These are phyloP conservation scores for Actinia tenebrosa DNA, from an alignment of 64 coral and sea anemone species.

Conservation along the genomic window DNA sequence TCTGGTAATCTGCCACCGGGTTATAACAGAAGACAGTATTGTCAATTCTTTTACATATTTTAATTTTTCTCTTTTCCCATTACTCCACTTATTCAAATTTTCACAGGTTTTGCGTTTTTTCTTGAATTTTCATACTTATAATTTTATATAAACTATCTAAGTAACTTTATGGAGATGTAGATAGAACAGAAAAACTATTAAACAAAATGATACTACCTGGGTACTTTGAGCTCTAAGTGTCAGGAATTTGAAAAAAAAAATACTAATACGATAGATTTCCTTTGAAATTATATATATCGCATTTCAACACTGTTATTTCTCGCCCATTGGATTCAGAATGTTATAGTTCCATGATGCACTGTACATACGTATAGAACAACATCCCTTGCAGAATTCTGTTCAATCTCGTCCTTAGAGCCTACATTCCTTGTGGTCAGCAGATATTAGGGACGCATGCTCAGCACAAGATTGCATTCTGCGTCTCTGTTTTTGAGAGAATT, in stretches of 20 bases:
- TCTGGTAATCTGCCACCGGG: too few species aligned
- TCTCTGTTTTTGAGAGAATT: too few species aligned
- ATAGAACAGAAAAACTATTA: not conserved
- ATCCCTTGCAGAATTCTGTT: too few species aligned
- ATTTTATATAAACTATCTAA: constrained; percentile 7
- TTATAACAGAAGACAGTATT: too few species aligned
- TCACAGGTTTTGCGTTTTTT: not conserved
- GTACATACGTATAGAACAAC: not conserved
- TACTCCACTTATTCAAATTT: not conserved
- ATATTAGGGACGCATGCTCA: too few species aligned
- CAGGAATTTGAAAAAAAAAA: not conserved
- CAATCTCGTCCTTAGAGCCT: too few species aligned
- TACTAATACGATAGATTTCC: not conserved
- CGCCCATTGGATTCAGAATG: not conserved
- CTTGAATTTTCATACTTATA: not conserved
- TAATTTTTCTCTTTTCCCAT: not conserved
- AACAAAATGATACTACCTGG: not conserved
- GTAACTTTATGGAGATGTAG: not conserved
- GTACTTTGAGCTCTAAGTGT: not conserved
- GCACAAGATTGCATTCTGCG: too few species aligned
- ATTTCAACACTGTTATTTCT: not conserved
- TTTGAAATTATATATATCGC: not conserved
- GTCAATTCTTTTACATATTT: not conserved
- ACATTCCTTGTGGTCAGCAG: too few species aligned
- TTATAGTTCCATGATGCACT: not conserved